Base-by-base conservation (phyloP, 64 coral and sea anemone species). In the Montipora sp. region DNA sequence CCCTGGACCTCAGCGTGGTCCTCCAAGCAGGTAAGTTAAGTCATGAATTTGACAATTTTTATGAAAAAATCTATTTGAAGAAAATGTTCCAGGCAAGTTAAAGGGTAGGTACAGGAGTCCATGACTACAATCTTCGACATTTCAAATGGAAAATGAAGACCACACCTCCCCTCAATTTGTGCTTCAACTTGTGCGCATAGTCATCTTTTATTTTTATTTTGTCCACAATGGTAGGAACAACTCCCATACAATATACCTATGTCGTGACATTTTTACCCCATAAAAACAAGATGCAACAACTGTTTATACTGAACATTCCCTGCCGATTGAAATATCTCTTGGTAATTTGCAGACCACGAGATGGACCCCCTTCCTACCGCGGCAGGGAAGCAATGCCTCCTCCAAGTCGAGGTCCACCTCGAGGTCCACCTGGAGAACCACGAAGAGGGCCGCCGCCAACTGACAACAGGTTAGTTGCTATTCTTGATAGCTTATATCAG, bases 391-490 rank as follows among this genome's bases (percentile, higher is more conserved):
- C 51, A n/a, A 84, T 84, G 82, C 82, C 63, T 84, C 82, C 82
- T 8, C 91, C 91, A 4, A 61, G 27, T 51, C 44, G 91, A 80
- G 91, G 91, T 4, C 91, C 91, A 9, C 91, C 91, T 19, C 46
- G 91, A 18, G 91, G 91, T 5, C 83, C 73, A 16, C 91, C 91
- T 79, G 59, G 23, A 67, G 80, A 84, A 43, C 90, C 90, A 45
- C 72, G 80, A 21, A 82, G 91, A 80, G 91, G 91, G 13, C 91
- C 91, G 9, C 90, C 91, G 49, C 91, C 83, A 51, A 81, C 81
- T 75, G 90, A 84, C 43, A 84, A 84, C 43, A 84, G 82, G 82
- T 84, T 50, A 19, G 12, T 1, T 24, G 51, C 9, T 59, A 5
- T 14, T 59, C 15, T 36, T 5, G 51, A 10, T 55, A 10, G 51